Base-by-base conservation (phyloP, 1,140 invertebrate genomes). In the Lasioglossum baleicum region DNA sequence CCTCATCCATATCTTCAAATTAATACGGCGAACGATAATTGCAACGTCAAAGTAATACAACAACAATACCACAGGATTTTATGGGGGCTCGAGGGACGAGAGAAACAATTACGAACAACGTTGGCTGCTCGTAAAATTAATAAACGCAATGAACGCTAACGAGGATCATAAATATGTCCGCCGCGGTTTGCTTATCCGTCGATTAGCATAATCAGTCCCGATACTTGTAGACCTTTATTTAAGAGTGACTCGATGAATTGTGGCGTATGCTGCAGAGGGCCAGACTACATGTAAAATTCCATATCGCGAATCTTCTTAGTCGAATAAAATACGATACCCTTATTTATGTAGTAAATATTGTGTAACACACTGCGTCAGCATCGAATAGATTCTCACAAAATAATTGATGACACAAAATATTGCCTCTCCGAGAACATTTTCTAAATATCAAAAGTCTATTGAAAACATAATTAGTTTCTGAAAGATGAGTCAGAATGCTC, bases 91-190 rank as follows among this genome's bases (percentile, higher is more conserved):
- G 61, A 4, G 22, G 22, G 53, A 72, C 58, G 60, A 82, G 68
- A 71, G 44, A 76, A 83, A 86, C 48, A 77, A 85, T 85, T 48
- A 53, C 7, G 69, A 83, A 63, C 60, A 26, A 44, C 58, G 76
- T 0, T 48, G 73, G 17, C 56, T 58, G 71, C 65, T 67, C 80
- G 69, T 88, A 84, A 87, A 88, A 89, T 89, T 89, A 88, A 88
- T 88, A 88, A 88, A 81, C 78, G 79, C 83, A 84, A 87, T 88
- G 80, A 88, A 82, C 81, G 73, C 86, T 86, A 84, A 87, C 81
- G 83, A 88, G 77, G 48, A 73, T 48, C 78, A 86, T 88, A 88
- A 88, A 88, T 80, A 88, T 75, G 68, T 35, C 60, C 72, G 64
- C 53, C 72, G 72, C 71, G 75, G 75, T 15, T 48, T 63, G 75